Evolutionary conservation across 2,888 invertebrate genomes (phyloP).

Genomic region (Cephalotes varians): DNA sequence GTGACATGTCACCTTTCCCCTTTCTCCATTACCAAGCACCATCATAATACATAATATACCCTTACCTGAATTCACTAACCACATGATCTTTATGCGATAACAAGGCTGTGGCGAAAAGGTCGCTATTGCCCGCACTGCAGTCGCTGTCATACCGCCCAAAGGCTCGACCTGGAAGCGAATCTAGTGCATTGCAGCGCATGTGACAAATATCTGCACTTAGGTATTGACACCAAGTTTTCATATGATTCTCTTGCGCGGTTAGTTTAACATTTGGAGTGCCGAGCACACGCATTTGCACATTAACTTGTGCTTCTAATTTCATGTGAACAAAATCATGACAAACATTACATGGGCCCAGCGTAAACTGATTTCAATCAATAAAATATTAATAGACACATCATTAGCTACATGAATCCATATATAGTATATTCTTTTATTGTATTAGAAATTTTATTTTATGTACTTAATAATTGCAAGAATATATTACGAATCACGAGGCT

Average conservation of each 20-base stretch:
- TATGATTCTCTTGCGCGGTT: conserved; percentile 77
- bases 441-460: background rate
- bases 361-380: background rate
- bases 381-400: background rate
- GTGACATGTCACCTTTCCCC: background rate
- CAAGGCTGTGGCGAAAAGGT: conserved; percentile 91
- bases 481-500: background rate
- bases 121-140: conserved; percentile 91
- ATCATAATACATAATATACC: conserved; percentile 41
- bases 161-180: conserved; percentile 88
- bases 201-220: conserved; percentile 87
- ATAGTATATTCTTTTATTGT: conserved; percentile 8
- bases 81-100: conserved; percentile 80
- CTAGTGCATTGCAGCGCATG: conserved; percentile 86
- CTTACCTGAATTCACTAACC: conserved; percentile 78
- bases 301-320: background rate
- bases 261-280: conserved; percentile 43
- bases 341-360: background rate
- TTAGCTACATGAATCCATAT: background rate
- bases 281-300: background rate
- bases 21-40: conserved; percentile 11
- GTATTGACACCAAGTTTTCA: conserved; percentile 83
- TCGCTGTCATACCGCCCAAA: conserved; percentile 90
- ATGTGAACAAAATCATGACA: background rate
- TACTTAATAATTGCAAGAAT: background rate